phyloP scores from a whole-genome alignment of 1,140 invertebrate species.

The Brachionus rubens region DNA sequence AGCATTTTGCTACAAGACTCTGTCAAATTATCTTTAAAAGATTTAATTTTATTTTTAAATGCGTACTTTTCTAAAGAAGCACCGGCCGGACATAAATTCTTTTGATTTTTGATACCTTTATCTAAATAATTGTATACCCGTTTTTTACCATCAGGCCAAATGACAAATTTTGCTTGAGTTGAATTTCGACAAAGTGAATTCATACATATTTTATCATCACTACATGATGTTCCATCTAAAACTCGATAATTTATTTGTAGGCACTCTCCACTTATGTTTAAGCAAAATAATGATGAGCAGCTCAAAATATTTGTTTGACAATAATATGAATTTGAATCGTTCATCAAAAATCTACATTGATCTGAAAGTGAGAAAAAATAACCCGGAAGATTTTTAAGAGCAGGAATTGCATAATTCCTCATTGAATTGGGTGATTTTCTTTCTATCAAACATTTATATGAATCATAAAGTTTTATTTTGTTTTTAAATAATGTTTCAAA shows the following conservation, averaged over 20 bases:
- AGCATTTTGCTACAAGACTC: background rate
- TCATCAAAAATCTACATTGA: conserved; percentile 31
- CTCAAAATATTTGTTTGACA: background rate
- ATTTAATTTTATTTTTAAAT: conserved; percentile 7
- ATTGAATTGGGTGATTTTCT: background rate
- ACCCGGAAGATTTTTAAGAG: background rate
- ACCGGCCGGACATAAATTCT: background rate
- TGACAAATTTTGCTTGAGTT: background rate
- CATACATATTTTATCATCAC: background rate
- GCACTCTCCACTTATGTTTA: background rate
- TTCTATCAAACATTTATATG: background rate
- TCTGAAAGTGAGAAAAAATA: background rate
- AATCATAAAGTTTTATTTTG: background rate
- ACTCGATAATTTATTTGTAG: background rate
- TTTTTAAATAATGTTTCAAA: background rate
- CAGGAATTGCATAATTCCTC: background rate
- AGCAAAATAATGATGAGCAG: background rate
- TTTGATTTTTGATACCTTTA: background rate
- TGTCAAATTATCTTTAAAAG: background rate
- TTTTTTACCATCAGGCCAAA: background rate
- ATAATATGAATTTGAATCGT: conserved; percentile 9
- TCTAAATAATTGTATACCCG: background rate
- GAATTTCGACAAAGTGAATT: background rate
- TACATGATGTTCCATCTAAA: background rate
- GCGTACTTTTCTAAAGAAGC: conserved; percentile 9